Conservation (phyloP, 1,140 invertebrate species). For the Ericerus pela region DNA sequence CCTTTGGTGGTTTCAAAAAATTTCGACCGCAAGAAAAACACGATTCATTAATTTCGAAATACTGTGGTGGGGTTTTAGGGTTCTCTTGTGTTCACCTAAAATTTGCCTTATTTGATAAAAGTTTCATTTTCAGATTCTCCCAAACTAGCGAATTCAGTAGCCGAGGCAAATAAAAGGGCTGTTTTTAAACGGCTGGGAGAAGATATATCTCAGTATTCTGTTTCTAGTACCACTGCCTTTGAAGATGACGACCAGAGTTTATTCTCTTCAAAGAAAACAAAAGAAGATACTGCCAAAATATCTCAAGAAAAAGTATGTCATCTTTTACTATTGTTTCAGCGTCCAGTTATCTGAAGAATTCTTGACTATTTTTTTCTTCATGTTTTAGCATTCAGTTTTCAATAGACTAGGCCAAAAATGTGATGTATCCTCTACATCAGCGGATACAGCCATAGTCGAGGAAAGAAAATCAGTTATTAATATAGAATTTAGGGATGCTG, state of each 20-base stretch:
- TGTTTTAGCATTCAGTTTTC: not conserved
- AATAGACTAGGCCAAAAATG: slow-evolving; percentile 4
- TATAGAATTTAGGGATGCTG: not conserved
- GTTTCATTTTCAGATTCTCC: not conserved
- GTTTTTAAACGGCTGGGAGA: not conserved
- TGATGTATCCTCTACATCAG: not conserved
- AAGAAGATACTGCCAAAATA: not conserved
- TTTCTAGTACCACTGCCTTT: not conserved
- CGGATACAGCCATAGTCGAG: not conserved
- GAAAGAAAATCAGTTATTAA: slow-evolving; percentile 5
- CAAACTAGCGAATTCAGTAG: not conserved
- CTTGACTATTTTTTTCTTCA: not conserved
- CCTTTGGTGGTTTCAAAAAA: not conserved
- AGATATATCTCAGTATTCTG: slow-evolving; percentile 2
- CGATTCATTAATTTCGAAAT: not conserved
- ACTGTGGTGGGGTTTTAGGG: not conserved
- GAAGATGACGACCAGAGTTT: not conserved
- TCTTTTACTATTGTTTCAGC: not conserved
- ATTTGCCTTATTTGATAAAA: not conserved
- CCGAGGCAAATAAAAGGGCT: not conserved
- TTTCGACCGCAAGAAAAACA: not conserved
- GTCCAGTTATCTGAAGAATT: not conserved
- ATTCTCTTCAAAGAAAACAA: not conserved
- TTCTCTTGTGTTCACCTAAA: not conserved
- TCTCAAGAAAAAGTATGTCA: not conserved